phyloP scores from a whole-genome alignment of 2,113 vertebrate species.

The Eurystomus gularis region DNA sequence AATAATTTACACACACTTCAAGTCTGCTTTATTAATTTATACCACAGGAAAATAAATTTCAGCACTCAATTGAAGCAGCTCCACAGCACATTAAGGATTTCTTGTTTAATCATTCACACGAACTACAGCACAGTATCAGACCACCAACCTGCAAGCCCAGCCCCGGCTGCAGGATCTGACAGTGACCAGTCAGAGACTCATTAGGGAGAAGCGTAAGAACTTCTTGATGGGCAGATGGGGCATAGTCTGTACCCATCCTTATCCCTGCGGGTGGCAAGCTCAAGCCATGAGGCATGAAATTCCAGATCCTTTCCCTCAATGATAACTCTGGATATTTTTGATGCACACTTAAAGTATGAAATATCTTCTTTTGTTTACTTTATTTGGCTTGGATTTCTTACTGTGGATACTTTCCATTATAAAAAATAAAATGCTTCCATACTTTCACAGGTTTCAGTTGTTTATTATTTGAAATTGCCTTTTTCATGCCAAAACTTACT shows the following conservation, averaged over 20 bases:
- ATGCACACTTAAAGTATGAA: background rate
- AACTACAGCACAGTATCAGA: background rate
- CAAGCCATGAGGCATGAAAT: background rate
- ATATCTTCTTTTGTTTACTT: background rate
- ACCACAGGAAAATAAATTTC: background rate
- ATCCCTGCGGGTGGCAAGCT: background rate
- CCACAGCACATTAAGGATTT: background rate
- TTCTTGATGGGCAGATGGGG: background rate
- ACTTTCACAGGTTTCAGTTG: background rate
- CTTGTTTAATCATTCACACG: background rate
- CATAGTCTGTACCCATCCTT: background rate
- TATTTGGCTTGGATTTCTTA: background rate
- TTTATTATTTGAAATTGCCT: background rate
- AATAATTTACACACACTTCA: background rate
- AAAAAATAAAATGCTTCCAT: background rate
- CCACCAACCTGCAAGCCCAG: background rate
- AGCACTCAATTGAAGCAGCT: background rate
- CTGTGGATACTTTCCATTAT: background rate
- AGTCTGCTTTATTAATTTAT: conserved; percentile 23
- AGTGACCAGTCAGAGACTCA: background rate
- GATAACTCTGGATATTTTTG: background rate
- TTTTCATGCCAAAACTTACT: background rate
- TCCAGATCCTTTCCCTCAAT: background rate
- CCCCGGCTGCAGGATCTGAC: background rate
- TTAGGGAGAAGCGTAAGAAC: background rate